phyloP scores from a whole-genome alignment of 37 sponge, comb jelly and placozoan species.

The Spongilla lacustris region DNA sequence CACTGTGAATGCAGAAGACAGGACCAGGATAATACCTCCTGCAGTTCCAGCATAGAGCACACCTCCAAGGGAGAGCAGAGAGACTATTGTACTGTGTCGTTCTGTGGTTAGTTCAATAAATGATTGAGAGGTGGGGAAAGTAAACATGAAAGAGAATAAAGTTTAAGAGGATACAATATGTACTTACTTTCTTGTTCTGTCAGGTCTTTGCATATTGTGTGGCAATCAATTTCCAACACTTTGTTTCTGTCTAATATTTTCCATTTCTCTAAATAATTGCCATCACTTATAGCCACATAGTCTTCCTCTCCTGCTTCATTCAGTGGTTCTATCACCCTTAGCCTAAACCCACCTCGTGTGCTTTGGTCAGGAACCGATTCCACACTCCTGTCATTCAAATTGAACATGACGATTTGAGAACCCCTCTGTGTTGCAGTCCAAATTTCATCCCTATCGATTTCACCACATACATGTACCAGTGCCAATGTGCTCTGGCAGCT shows the following conservation, averaged over 20 bases:
- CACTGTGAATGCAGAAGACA: not conserved
- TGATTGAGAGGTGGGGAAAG: no score
- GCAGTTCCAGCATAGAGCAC: slow-evolving; percentile 41
- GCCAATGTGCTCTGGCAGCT: not conserved
- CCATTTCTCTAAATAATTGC: slow-evolving; percentile 17
- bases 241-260: slow-evolving; percentile 4
- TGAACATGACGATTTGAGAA: not conserved
- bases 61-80: slow-evolving; percentile 13
- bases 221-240: slow-evolving; percentile 1
- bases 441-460: not conserved
- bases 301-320: not conserved
- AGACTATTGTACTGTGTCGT: slow-evolving; percentile 21
- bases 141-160: not conserved
- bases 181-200: slow-evolving; percentile 14
- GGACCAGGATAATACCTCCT: slow-evolving; percentile 43
- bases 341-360: not conserved
- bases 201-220: not conserved
- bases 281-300: slow-evolving; percentile 9
- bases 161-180: not conserved
- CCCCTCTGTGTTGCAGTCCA: slow-evolving; percentile 40
- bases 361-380: not conserved
- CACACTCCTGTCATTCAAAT: not conserved
- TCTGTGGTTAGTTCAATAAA: not conserved
- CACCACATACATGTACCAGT: no score
- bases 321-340: slow-evolving; percentile 15